Evolutionary conservation across 1,140 invertebrate genomes (phyloP).

Genomic region (Meloidogyne hapla): DNA sequence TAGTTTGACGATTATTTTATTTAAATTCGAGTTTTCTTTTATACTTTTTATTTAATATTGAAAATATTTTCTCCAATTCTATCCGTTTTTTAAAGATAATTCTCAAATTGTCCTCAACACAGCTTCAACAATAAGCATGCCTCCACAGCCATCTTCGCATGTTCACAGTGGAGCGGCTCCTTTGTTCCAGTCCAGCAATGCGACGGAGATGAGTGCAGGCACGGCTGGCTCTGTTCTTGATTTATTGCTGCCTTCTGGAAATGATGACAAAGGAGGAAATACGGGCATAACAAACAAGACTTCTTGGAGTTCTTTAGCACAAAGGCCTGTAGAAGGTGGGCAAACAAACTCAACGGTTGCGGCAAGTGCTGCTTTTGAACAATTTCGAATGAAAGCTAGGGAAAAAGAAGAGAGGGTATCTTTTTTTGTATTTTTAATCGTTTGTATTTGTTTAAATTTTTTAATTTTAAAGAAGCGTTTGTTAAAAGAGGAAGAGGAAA

Average conservation of each 20-base stretch:
- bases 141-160: constrained; percentile 25
- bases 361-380: constrained; percentile 34
- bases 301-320: constrained; percentile 31
- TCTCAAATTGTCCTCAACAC: neutral
- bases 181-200: constrained; percentile 38
- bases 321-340: constrained; percentile 21
- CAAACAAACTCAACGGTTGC: constrained; percentile 8
- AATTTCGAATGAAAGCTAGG: constrained; percentile 36
- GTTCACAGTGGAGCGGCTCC: constrained; percentile 43
- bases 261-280: constrained; percentile 4
- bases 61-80: neutral
- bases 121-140: neutral
- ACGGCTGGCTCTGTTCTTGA: constrained; percentile 47
- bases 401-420: constrained; percentile 48
- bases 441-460: neutral
- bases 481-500: constrained; percentile 44
- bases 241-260: constrained; percentile 37
- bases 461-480: constrained; percentile 20
- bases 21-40: neutral
- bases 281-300: constrained; percentile 35
- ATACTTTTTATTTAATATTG: neutral
- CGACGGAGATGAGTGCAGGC: constrained; percentile 30
- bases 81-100: neutral
- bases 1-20: no score
- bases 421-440: neutral